Evolutionary conservation across 2,113 vertebrate genomes (phyloP).

Genomic region (Myotis yumanensis): DNA sequence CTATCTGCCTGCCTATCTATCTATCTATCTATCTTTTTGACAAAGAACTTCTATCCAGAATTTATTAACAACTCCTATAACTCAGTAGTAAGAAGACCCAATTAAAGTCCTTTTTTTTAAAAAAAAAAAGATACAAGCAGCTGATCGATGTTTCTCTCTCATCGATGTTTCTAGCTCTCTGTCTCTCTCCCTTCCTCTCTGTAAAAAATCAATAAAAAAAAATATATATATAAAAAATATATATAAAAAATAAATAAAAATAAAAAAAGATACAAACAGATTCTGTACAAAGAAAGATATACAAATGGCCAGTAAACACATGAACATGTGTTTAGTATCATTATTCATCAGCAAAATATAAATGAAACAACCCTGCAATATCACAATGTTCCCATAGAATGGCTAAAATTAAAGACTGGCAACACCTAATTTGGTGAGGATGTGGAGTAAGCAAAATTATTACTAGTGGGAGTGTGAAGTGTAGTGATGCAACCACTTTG

Average conservation of each 20-base stretch:
- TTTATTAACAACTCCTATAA: neutral
- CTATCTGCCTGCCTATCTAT: neutral
- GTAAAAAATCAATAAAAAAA: too few species aligned
- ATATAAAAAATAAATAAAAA: too few species aligned
- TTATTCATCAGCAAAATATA: constrained; percentile 28
- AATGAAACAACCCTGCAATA: neutral
- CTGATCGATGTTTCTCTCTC: too few species aligned
- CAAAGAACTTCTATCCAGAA: neutral
- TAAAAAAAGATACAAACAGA: constrained; percentile 27
- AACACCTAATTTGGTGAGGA: neutral
- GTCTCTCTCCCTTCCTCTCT: too few species aligned
- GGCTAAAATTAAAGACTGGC: neutral
- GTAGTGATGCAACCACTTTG: constrained; percentile 1
- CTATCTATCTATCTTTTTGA: neutral
- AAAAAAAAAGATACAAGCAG: constrained; percentile 24
- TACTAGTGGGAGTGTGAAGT: neutral
- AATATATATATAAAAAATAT: too few species aligned
- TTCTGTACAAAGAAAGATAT: neutral
- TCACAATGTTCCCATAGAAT: constrained; percentile 8
- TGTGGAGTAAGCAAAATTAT: constrained; percentile 6
- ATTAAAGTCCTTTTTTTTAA: neutral
- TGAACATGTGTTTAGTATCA: neutral
- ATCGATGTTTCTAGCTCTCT: too few species aligned
- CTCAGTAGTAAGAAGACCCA: neutral
- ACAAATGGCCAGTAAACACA: neutral